phyloP scores from a whole-genome alignment of 2,888 invertebrate genomes.

The Pilophorus perplexus region DNA sequence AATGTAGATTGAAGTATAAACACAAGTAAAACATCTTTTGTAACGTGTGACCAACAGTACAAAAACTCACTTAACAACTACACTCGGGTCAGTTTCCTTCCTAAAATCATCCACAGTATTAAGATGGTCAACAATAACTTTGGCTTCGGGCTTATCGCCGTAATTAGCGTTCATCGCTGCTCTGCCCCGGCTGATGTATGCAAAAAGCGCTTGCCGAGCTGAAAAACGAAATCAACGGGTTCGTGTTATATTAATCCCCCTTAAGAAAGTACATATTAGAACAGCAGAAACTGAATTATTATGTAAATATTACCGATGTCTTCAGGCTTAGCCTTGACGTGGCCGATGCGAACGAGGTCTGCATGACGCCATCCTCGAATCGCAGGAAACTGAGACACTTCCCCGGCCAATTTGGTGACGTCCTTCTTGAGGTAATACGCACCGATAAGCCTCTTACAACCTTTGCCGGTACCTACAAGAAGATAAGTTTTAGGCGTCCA shows the following conservation, averaged over 20 bases:
- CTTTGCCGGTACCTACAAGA: conserved; percentile 31
- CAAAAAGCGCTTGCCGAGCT: conserved; percentile 41
- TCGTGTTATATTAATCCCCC: too few relatives aligned
- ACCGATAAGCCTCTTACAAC: conserved; percentile 40
- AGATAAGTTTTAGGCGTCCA: too few relatives aligned
- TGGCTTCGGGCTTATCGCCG: conserved; percentile 14
- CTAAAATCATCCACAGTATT: conserved; percentile 39
- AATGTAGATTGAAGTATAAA: background rate
- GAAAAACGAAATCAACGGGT: too few relatives aligned
- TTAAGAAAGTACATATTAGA: too few relatives aligned
- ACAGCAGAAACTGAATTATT: background rate
- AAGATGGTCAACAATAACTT: conserved; percentile 37
- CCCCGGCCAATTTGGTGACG: conserved; percentile 41
- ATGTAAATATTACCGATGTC: conserved; percentile 11
- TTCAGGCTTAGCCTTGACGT: conserved; percentile 42
- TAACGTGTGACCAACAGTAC: too few relatives aligned
- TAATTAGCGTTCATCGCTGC: conserved; percentile 31
- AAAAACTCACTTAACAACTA: conserved; percentile 40
- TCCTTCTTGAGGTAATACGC: conserved; percentile 45
- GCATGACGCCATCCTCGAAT: conserved; percentile 45
- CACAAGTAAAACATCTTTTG: too few relatives aligned
- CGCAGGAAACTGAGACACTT: conserved; percentile 35
- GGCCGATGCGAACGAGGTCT: conserved; percentile 44
- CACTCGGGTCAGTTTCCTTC: conserved; percentile 24
- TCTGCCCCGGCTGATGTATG: conserved; percentile 38